A percentile compares a stretch with the other conserved stretches of the same genome.
These are phyloP conservation scores for Eulithis testata DNA, from an alignment of 2,888 invertebrate genomes.

Conservation along the genomic window DNA sequence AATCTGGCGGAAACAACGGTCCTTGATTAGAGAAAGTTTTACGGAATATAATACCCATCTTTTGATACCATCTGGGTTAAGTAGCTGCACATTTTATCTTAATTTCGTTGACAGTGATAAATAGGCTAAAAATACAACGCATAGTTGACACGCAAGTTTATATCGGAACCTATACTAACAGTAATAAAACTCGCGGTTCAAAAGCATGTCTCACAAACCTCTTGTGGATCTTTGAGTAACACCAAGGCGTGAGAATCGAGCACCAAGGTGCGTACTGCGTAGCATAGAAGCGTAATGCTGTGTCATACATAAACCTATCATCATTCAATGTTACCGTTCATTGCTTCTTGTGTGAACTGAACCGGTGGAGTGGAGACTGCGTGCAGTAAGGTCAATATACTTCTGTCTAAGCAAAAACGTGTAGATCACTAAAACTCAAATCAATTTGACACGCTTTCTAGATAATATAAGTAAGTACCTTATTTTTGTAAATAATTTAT, in stretches of 20 bases:
- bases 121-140: conserved; percentile 22
- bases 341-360: conserved; percentile 12
- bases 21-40: conserved; percentile 42
- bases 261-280: not conserved
- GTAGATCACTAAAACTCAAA: too few relatives aligned
- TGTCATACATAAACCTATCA: conserved; percentile 13
- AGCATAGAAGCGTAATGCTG: conserved; percentile 8
- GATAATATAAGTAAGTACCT: too few relatives aligned
- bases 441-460: too few relatives aligned
- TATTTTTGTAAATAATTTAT: too few relatives aligned
- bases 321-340: conserved; percentile 3
- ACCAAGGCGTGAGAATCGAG: conserved; percentile 9
- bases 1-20: conserved; percentile 42
- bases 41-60: conserved; percentile 39
- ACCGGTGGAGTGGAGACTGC: not conserved
- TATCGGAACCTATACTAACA: conserved; percentile 11
- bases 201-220: conserved; percentile 3
- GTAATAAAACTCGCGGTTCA: conserved; percentile 3
- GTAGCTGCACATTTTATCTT: conserved; percentile 35
- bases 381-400: not conserved
- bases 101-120: conserved; percentile 38
- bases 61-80: conserved; percentile 42
- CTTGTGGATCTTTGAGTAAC: not conserved
- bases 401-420: too few relatives aligned
- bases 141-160: conserved; percentile 19